Conservation (phyloP, 2,888 invertebrate genomes). For the Spisula solida region DNA sequence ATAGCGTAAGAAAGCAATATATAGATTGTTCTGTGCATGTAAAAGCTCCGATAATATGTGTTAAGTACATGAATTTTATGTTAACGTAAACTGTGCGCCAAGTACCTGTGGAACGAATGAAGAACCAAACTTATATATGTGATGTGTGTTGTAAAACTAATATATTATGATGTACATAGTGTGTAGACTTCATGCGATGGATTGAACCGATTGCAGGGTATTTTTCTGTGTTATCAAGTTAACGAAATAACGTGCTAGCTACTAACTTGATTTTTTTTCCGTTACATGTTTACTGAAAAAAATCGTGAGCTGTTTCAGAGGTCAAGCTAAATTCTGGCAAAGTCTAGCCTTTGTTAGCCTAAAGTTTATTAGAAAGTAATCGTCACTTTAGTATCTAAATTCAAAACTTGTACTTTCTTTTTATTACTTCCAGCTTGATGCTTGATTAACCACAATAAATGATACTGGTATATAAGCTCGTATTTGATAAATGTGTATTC, state of each 20-base stretch:
- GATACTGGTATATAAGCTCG: not conserved
- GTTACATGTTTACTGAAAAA: not conserved
- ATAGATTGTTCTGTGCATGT: not conserved
- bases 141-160: not conserved
- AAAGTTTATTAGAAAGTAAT: not conserved
- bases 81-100: not conserved
- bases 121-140: too few relatives aligned
- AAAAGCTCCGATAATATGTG: constrained; percentile 23
- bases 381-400: not conserved
- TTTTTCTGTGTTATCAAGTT: not conserved
- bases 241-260: not conserved
- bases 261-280: not conserved
- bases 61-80: not conserved
- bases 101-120: not conserved
- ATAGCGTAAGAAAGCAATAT: constrained; percentile 21
- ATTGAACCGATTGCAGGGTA: constrained; percentile 18
- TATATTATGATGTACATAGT: constrained; percentile 33
- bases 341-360: not conserved
- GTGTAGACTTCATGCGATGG: constrained; percentile 39
- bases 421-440: not conserved
- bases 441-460: not conserved
- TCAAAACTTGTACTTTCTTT: not conserved
- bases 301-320: not conserved
- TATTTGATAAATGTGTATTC: not conserved
- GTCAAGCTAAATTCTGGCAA: not conserved